Base-by-base conservation (phyloP, 2,888 invertebrate genomes). In the Rotaria macrura region DNA sequence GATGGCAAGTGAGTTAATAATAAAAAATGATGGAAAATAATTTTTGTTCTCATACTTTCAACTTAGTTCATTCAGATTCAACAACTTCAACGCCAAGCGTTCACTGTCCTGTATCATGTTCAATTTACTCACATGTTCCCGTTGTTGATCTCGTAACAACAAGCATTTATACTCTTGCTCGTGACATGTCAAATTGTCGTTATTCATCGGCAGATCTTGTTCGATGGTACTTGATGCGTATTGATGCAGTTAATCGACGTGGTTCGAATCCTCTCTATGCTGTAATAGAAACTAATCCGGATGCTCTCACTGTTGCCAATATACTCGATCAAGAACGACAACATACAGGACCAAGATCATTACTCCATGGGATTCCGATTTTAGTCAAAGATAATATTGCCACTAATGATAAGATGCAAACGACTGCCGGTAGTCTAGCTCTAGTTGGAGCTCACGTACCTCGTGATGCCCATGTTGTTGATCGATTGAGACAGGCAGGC, bases 341-440 rank as follows among this genome's bases (percentile, higher is more conserved):
- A 34, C 40, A 1, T 0, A 43, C 38, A 38, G 43, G n/a, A 25
- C 10, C 25, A 25, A 23, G 79, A 79, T 43, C 40, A 17, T 25
- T 9, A 4, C 43, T 79, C 12, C 84, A 84, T 84, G 84, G 84
- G 14, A 84, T 84, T 29, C 54, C 52, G 17, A 54, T 84, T 49
- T 14, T 84, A 9, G n/a, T 84, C 34, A 84, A 84, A 84, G 84
- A 84, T 52, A 84, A 84, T 34, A 29, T 52, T 3, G 49, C 54
- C 14, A 84, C 84, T n/a, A 1, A 84, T 34, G 84, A 84, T 84
- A 54, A 54, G 14, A 40, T 84, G 54, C n/a, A 79, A 20, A 79
- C 79, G 10, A 84, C 84, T 17, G n/a, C 49, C 34, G 84, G 84
- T 52, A 84, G 54, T 84, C 23, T 49, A 1, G 49, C 54, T 29